A percentile compares a stretch with the other conserved stretches of the same genome.
These are phyloP conservation scores for Cephus nigrinus DNA, from an alignment of 2,888 invertebrate species.

Conservation along the genomic window DNA sequence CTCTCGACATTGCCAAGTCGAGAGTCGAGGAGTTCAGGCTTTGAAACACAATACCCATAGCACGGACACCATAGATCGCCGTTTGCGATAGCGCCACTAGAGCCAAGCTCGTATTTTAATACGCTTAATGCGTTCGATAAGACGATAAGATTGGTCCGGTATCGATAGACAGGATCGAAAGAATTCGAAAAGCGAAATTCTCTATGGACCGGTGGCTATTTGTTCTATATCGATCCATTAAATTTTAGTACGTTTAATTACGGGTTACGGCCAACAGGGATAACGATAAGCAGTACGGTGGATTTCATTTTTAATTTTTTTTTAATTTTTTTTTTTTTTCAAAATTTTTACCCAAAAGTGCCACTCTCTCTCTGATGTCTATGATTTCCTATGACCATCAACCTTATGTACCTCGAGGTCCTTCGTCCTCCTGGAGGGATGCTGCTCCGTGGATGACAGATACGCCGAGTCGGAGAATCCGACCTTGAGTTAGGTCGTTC, in stretches of 20 bases:
- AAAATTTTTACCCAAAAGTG: background rate
- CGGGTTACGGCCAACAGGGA: conserved; percentile 29
- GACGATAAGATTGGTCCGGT: conserved; percentile 36
- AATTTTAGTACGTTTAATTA: conserved; percentile 57
- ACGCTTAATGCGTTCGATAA: conserved; percentile 46
- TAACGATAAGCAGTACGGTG: background rate
- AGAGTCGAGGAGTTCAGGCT: conserved; percentile 35
- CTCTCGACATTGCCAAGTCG: conserved; percentile 13
- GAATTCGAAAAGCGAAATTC: background rate
- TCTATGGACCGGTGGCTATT: conserved; percentile 47
- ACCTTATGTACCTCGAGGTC: conserved; percentile 41
- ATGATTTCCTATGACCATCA: background rate
- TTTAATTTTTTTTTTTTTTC: conserved; percentile 10
- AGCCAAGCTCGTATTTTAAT: conserved; percentile 38
- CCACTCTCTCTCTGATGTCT: background rate
- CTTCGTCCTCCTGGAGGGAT: conserved; percentile 51
- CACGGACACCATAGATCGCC: conserved; percentile 15
- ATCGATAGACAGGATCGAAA: conserved; percentile 16
- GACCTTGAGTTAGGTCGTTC: conserved; percentile 53
- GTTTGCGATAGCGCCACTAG: conserved; percentile 8
- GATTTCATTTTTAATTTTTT: conserved; percentile 11
- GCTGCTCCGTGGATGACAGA: conserved; percentile 57
- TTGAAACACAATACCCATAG: conserved; percentile 37
- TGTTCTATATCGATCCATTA: conserved; percentile 41
- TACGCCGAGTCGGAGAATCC: conserved; percentile 53